Percentiles rank a stretch among this genome's conserved stretches.
Evolutionary conservation across 2,113 vertebrate genomes (phyloP).

Genomic region (Pachycephala philippinensis): DNA sequence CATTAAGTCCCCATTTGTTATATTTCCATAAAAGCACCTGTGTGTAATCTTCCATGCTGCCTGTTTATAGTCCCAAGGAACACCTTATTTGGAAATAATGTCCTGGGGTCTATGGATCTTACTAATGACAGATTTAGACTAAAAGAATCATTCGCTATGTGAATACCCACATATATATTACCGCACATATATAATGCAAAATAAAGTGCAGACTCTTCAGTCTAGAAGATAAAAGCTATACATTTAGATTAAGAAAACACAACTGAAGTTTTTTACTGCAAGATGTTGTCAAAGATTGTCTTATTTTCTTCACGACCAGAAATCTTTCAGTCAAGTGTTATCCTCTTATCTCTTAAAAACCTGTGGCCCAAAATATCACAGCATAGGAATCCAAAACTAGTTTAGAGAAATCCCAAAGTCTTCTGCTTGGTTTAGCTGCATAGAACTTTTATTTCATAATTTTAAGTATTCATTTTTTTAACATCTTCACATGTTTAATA

Average conservation of each 20-base stretch:
- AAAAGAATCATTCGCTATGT: fast-evolving
- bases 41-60: neutral
- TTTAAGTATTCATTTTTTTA: neutral
- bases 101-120: neutral
- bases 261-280: neutral
- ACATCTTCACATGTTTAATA: neutral
- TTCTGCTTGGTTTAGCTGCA: neutral
- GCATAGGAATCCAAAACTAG: neutral
- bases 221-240: neutral
- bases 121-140: neutral
- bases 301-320: neutral
- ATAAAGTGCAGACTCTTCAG: neutral
- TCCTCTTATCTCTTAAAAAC: neutral
- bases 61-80: neutral
- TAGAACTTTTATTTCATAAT: neutral
- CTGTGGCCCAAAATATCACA: neutral
- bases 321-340: neutral
- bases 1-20: neutral
- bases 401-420: neutral
- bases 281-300: neutral
- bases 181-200: neutral
- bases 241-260: neutral
- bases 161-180: neutral
- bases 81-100: neutral
- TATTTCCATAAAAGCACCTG: neutral